A percentile compares a stretch with the other conserved stretches of the same genome.
Conservation (phyloP, 1,140 invertebrate genomes). For the Pararge aegeria region DNA sequence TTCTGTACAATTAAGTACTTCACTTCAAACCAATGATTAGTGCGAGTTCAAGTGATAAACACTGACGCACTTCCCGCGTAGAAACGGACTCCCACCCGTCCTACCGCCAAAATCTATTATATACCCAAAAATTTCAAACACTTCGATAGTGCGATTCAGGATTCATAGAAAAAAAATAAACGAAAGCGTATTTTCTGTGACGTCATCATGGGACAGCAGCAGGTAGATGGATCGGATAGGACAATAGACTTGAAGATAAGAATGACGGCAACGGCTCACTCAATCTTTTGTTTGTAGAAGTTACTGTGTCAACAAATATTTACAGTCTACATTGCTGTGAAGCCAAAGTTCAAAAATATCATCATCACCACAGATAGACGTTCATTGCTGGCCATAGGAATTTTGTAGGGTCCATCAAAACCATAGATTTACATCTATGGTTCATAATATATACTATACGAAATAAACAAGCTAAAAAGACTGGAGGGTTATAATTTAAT, state of each 20-base stretch:
- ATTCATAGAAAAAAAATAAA: constrained; percentile 51
- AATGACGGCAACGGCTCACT: neutral
- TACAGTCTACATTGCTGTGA: too few species aligned
- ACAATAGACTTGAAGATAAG: constrained; percentile 2
- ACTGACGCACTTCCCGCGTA: constrained; percentile 50
- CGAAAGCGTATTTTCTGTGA: constrained; percentile 24
- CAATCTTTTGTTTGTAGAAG: too few species aligned
- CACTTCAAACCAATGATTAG: constrained; percentile 50
- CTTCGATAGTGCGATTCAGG: constrained; percentile 45
- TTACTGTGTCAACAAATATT: too few species aligned
- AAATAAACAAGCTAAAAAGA: too few species aligned
- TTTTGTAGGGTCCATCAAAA: too few species aligned
- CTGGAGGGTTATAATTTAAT: too few species aligned
- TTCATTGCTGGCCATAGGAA: too few species aligned
- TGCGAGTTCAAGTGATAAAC: constrained; percentile 23
- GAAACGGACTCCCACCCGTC: constrained; percentile 53
- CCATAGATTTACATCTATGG: too few species aligned
- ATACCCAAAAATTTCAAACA: constrained; percentile 40
- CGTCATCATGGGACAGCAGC: constrained; percentile 27
- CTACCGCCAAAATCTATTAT: constrained; percentile 27
- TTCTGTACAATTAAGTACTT: constrained; percentile 60
- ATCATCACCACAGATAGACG: too few species aligned
- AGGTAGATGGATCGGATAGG: constrained; percentile 19
- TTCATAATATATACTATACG: too few species aligned
- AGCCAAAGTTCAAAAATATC: too few species aligned